Evolutionary conservation across 2,888 invertebrate genomes (phyloP).

Genomic region (Lasioglossum marginatum): DNA sequence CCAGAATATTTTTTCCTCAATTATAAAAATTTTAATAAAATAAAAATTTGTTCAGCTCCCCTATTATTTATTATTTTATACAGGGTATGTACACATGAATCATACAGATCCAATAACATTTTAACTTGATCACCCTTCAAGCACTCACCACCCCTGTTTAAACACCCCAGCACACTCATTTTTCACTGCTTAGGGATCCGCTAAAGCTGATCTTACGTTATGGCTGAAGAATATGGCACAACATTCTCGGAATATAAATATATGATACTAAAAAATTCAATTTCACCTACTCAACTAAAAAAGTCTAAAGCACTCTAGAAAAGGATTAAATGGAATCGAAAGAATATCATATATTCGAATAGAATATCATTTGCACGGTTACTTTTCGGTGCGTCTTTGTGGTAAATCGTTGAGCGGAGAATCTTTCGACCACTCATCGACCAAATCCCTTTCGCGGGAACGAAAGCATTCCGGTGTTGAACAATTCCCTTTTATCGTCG

Average conservation of each 20-base stretch:
- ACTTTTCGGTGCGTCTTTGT: neutral
- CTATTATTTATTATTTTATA: neutral
- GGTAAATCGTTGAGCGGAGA: neutral
- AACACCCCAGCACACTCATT: neutral
- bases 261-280: neutral
- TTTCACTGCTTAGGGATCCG: neutral
- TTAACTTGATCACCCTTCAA: neutral
- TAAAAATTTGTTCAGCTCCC: too few relatives aligned
- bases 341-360: neutral
- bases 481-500: slow-evolving; percentile 73
- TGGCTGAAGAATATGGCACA: neutral
- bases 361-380: neutral
- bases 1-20: neutral
- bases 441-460: neutral
- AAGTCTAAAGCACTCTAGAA: neutral
- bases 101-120: neutral
- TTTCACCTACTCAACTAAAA: neutral
- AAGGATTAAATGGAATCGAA: neutral
- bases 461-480: slow-evolving; percentile 31
- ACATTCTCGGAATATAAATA: neutral
- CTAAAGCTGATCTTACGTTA: neutral
- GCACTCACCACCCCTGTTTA: neutral
- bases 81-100: neutral
- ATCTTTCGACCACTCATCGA: slow-evolving; percentile 1
- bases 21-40: neutral